phyloP scores from a whole-genome alignment of 2,113 vertebrate species.

The Cyanistes caeruleus region DNA sequence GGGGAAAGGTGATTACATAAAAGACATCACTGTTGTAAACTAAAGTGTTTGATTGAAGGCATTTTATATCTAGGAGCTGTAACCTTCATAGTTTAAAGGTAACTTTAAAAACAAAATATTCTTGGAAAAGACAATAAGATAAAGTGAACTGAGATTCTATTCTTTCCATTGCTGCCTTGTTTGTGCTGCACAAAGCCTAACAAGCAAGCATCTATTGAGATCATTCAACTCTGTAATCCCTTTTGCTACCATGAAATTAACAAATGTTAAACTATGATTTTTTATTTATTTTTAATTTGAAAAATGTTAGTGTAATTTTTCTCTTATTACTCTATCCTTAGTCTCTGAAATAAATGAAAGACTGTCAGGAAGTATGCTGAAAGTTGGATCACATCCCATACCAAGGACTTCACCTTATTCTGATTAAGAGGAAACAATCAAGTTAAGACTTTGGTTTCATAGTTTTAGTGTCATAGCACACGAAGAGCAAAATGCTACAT shows the following conservation, averaged over 20 bases:
- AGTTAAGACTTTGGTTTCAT: neutral
- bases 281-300: neutral
- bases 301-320: neutral
- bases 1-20: neutral
- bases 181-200: neutral
- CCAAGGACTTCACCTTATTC: neutral
- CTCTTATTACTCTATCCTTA: neutral
- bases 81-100: neutral
- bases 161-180: neutral
- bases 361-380: neutral
- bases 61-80: neutral
- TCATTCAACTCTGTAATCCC: rapidly evolving
- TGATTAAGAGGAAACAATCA: neutral
- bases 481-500: neutral
- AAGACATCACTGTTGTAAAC: neutral
- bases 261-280: neutral
- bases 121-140: neutral
- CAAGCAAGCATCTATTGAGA: neutral
- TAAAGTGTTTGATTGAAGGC: neutral
- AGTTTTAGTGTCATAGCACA: neutral
- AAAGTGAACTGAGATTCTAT: neutral
- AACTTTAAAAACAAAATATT: neutral
- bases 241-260: neutral
- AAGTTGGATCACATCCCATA: neutral
- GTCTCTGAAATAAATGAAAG: neutral